Evolutionary conservation across 2,113 vertebrate genomes (phyloP), one percentile per base, ranked within the genome.

Genomic region (Blennius ocellaris): DNA sequence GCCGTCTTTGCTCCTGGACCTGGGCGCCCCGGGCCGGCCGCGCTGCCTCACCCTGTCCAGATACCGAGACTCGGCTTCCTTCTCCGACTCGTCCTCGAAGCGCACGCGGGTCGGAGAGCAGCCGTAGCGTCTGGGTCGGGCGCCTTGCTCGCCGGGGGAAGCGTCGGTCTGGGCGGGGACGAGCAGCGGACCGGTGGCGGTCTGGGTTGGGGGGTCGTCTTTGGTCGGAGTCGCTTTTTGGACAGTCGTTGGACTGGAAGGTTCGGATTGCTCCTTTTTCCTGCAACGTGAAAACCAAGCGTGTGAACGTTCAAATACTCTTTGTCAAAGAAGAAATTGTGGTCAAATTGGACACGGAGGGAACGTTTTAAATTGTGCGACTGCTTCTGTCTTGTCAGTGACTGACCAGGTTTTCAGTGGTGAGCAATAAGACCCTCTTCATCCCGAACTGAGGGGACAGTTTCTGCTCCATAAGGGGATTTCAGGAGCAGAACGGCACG

Each of bases 81-180:
- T 92, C 76, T 94, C 94, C 0, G 96, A 97, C 83, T 98, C 96
- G 7, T 97, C 96, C 75, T 97, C 95, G 0, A 97, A 97, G 72
- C 96, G 95, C 7, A 97, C 96, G 0, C 94, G 93, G 12, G 96
- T 96, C 0, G 93, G 94, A 0, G 94, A 96, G 3, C 90, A 86
- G 9, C 93, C 94, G 3, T 93, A 94, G 0, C 93, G 87, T 51
- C 84, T 87, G 9, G 74, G 85, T 61, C 90, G 93, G 1, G 86
- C 77, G 69, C 89, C 88, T 14, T 93, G 94, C 1, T 96, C 95
- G 6, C 84, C 87, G 0, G 93, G 93, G n/a, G 94, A 95, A 0
- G 93, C 92, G 75, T 89, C 90, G 76, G 56, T 76, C 61, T 82
- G 77, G 8, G 67, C 58, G 0, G 87, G 82, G 10, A 96, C 93